These are phyloP conservation scores for Ceyx melanurus DNA, from an alignment of 2,113 vertebrate species.

Conservation along the genomic window DNA sequence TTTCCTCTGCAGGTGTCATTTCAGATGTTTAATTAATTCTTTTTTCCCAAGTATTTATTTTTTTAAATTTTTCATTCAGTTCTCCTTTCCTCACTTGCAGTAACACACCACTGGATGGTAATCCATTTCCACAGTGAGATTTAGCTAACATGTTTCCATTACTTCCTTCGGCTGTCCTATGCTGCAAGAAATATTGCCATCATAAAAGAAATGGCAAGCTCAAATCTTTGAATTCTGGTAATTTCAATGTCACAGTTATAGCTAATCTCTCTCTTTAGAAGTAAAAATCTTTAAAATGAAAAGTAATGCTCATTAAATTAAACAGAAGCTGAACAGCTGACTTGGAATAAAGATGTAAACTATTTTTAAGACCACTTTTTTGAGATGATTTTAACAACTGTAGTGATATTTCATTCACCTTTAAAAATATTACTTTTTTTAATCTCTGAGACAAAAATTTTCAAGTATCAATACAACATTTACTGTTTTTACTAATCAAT, in stretches of 20 bases:
- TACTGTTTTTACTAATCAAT: background rate
- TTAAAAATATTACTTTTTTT: background rate
- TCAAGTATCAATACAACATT: background rate
- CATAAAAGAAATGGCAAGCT: background rate
- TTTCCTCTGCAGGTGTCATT: background rate
- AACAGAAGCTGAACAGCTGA: background rate
- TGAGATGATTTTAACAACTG: background rate
- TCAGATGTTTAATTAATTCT: background rate
- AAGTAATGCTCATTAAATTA: background rate
- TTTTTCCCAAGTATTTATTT: background rate
- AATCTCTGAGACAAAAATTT: background rate
- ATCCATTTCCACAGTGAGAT: background rate
- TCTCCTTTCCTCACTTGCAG: background rate
- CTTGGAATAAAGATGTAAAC: background rate
- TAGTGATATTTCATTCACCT: background rate
- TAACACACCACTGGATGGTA: background rate
- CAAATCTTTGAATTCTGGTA: background rate
- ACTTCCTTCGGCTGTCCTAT: background rate
- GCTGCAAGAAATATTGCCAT: background rate
- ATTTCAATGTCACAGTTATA: background rate
- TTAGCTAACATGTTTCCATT: background rate
- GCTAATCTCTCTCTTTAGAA: background rate
- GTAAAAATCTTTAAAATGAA: background rate
- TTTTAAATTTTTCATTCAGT: background rate
- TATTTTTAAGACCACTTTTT: background rate